Evolutionary conservation across 1,140 invertebrate genomes (phyloP).

Genomic region (Drosophila lacteicornis): DNA sequence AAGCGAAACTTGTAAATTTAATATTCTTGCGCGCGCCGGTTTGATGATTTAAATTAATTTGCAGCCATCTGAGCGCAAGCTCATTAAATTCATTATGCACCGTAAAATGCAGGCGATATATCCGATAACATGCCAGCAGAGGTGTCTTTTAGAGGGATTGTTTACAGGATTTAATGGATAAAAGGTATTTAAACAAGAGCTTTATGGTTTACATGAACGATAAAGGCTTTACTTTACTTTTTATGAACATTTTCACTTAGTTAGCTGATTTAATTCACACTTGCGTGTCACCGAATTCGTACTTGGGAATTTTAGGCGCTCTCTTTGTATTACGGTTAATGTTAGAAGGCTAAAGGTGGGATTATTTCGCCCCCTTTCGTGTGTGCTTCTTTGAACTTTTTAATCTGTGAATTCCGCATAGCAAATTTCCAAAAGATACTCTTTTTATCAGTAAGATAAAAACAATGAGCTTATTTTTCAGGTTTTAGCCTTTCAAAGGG

Average conservation of each 20-base stretch:
- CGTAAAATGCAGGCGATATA: slow-evolving; percentile 12
- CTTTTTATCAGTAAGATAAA: neutral
- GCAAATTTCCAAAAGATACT: neutral
- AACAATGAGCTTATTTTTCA: neutral
- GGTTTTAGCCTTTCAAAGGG: neutral
- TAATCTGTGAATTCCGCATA: no score
- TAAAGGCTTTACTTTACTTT: no score
- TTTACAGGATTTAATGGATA: neutral
- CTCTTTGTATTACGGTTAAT: neutral
- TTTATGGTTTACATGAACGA: no score
- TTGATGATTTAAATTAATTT: slow-evolving; percentile 64
- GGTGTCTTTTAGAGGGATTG: neutral
- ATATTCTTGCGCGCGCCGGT: slow-evolving; percentile 52
- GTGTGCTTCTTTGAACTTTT: no score
- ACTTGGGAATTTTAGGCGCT: neutral
- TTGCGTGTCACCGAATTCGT: neutral
- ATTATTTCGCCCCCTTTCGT: no score
- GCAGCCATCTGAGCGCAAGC: slow-evolving; percentile 40
- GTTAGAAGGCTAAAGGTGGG: no score
- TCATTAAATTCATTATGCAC: slow-evolving; percentile 52
- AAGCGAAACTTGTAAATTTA: slow-evolving; percentile 55
- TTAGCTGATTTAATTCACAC: neutral
- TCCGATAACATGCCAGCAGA: neutral
- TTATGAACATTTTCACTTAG: no score
- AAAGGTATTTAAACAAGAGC: neutral